A percentile compares a stretch with the other conserved stretches of the same genome.
Evolutionary conservation across 2,113 vertebrate species (phyloP).

Genomic region (Hippolais icterina): DNA sequence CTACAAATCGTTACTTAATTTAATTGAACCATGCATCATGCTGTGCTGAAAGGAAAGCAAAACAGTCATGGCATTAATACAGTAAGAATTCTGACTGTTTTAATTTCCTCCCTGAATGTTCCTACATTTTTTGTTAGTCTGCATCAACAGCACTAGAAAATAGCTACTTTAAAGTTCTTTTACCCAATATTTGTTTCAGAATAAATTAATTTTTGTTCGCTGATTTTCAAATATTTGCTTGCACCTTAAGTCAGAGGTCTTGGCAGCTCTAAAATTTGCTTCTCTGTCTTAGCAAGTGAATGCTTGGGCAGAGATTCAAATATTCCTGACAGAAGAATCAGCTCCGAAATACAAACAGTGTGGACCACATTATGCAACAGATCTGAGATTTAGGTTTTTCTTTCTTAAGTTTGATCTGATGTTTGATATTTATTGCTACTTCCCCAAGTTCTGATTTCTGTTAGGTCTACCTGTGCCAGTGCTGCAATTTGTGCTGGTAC

Average conservation of each 20-base stretch:
- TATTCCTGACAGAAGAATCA: neutral
- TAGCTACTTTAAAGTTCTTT: neutral
- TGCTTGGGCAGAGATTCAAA: rapidly evolving
- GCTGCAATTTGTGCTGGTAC: neutral
- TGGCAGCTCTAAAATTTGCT: neutral
- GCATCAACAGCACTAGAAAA: neutral
- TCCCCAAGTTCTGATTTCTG: neutral
- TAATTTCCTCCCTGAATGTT: neutral
- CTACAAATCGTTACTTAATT: neutral
- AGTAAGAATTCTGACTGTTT: neutral
- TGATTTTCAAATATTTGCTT: neutral
- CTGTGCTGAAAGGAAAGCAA: neutral
- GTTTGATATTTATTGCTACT: neutral
- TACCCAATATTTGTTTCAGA: neutral
- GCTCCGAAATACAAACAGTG: neutral
- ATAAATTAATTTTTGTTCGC: neutral
- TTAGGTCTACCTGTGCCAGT: neutral
- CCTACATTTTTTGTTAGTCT: neutral
- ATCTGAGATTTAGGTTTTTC: neutral
- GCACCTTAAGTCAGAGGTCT: neutral
- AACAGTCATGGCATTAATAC: neutral
- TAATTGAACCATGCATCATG: neutral
- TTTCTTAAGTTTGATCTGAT: neutral
- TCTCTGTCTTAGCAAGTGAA: neutral
- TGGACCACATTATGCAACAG: neutral